Evolutionary conservation across 2,888 invertebrate species (phyloP).

Genomic region (Drosophila aldrichi): DNA sequence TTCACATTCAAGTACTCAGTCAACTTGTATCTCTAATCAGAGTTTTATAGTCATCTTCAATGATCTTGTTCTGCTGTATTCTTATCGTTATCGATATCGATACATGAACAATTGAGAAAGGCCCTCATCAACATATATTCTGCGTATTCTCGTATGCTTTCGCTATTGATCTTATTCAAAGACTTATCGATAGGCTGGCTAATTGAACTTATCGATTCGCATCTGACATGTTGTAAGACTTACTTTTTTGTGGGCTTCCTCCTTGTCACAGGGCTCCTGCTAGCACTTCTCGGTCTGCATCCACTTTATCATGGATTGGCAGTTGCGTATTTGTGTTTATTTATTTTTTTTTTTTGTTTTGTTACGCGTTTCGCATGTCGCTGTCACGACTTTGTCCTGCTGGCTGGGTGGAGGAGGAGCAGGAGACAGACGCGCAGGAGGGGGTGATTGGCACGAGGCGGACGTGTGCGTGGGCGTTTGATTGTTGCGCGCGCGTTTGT

Average conservation of each 20-base stretch:
- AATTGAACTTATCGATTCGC: background rate
- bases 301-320: slow-evolving; percentile 41
- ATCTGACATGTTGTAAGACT: background rate
- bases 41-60: too few species aligned
- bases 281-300: slow-evolving; percentile 3
- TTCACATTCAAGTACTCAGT: too few species aligned
- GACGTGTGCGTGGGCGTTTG: slow-evolving; percentile 30
- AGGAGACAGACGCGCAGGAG: background rate
- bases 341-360: slow-evolving; percentile 62
- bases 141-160: background rate
- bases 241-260: slow-evolving; percentile 37
- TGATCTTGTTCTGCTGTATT: too few species aligned
- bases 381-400: slow-evolving; percentile 38
- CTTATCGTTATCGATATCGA: too few species aligned
- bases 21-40: too few species aligned
- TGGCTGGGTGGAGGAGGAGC: background rate
- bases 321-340: slow-evolving; percentile 49
- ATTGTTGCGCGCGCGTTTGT: slow-evolving; percentile 66
- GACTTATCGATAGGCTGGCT: background rate
- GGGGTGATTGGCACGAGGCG: slow-evolving; percentile 7
- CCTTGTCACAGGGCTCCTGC: slow-evolving; percentile 17
- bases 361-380: slow-evolving; percentile 53
- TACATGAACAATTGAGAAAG: background rate
- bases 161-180: background rate
- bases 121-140: background rate